Conservation (phyloP, 2,113 vertebrate species). For the Bufo bufo region DNA sequence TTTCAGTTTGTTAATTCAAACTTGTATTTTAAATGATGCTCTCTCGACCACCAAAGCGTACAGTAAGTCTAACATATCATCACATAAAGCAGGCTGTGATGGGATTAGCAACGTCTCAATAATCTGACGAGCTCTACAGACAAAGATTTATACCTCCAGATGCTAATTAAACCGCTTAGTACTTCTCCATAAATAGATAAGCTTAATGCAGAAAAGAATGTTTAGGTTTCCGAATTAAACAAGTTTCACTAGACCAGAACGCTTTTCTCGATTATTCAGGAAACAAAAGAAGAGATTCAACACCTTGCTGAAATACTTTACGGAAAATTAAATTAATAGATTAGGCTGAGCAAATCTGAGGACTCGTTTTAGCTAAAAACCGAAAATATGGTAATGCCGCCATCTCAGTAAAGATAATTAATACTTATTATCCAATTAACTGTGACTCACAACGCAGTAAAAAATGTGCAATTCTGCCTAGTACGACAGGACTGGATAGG, state of each 20-base stretch:
- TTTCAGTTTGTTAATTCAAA: neutral
- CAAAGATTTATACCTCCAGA: slow-evolving; percentile 54
- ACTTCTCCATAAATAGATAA: slow-evolving; percentile 44
- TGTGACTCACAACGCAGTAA: slow-evolving; percentile 5
- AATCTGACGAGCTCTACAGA: slow-evolving; percentile 50
- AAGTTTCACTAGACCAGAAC: slow-evolving; percentile 24
- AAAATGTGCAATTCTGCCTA: neutral
- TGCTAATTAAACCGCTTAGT: slow-evolving; percentile 55
- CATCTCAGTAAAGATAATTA: slow-evolving; percentile 26
- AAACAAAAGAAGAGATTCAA: neutral
- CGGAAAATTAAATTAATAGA: slow-evolving; percentile 12
- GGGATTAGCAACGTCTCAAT: slow-evolving; percentile 51
- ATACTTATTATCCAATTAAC: slow-evolving; percentile 33
- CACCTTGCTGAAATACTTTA: neutral
- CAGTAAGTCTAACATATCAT: slow-evolving; percentile 42
- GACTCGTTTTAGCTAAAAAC: neutral
- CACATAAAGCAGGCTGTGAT: slow-evolving; percentile 41
- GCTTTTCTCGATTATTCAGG: slow-evolving; percentile 8
- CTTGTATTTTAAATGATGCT: neutral
- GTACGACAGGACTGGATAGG: neutral
- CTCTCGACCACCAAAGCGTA: slow-evolving; percentile 29
- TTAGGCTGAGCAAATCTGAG: neutral
- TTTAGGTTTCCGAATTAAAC: slow-evolving; percentile 36
- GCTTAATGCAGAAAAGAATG: slow-evolving; percentile 31
- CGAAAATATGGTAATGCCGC: neutral